Conservation (phyloP, 1,140 invertebrate genomes). For the Hylaeus anthracinus region DNA sequence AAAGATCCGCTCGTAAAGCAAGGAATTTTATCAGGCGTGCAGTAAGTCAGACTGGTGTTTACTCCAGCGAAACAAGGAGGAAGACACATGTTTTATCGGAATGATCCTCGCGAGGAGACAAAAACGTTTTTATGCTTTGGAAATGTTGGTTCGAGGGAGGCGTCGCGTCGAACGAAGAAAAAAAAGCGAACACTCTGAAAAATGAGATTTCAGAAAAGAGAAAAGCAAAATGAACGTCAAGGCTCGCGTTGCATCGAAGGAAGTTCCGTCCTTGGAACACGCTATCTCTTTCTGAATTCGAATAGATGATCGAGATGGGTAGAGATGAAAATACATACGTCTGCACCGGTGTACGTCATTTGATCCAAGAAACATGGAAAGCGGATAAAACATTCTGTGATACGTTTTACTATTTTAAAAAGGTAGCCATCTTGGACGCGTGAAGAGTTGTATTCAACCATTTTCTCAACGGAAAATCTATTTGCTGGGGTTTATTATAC, state of each 20-base stretch:
- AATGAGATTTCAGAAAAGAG: slow-evolving; percentile 35
- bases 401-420: too few species aligned
- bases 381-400: background rate
- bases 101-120: background rate
- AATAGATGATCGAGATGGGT: slow-evolving; percentile 1
- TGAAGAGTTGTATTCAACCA: too few species aligned
- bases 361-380: slow-evolving; percentile 8
- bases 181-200: background rate
- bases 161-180: background rate
- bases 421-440: too few species aligned
- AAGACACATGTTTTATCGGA: background rate
- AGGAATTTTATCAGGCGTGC: too few species aligned
- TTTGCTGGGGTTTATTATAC: too few species aligned
- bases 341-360: background rate
- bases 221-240: background rate
- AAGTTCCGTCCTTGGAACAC: background rate
- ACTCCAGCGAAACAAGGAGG: background rate
- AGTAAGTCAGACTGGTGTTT: too few species aligned
- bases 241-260: background rate
- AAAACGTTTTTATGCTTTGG: background rate
- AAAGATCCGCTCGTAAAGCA: too few species aligned
- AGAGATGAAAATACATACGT: too few species aligned
- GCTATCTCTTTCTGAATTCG: slow-evolving; percentile 1
- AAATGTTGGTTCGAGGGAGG: background rate
- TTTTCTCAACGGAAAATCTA: too few species aligned